Evolutionary conservation across 2,113 vertebrate genomes (phyloP), one percentile per base, ranked within the genome.

Genomic region (Madoqua kirkii): DNA sequence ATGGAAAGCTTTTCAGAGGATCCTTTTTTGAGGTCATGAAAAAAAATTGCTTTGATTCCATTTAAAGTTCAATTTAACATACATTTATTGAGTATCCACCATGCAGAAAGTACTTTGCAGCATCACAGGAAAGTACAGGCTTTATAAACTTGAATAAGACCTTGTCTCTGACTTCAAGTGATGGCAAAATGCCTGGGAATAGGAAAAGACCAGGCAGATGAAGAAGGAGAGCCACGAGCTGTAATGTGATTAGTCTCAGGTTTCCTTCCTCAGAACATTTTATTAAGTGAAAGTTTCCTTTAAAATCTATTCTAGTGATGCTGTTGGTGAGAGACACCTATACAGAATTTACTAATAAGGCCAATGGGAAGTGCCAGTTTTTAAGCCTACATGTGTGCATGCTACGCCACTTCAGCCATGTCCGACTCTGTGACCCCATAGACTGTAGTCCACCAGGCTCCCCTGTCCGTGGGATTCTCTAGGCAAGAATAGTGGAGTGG

Each of bases 21-120:
- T 4, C 2, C 9, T 62, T 57, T 76, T 21, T 33, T 43, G 27
- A 55, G 29, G 23, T 29, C 17, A 23, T 31, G 57, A 45, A 15
- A 29, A 64, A 10, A 11, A 50, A 50, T 17, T 45, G 12, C 11
- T 81, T 27, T 43, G 23, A 14, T 78, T 64, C 31, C 23, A 54
- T 88, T 33, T 40, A 43, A 31, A 25, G 21, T 36, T 62, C 12
- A 5, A n/a, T 50, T 50, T 55, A 93, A 31, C 21, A 36, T 62
- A 55, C 6, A 45, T 1, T 52, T 62, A 52, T 16, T 91, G 21
- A 48, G 7, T 52, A 31, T 48, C 9, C 48, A 23, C 12, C 43
- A n/a, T 19, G 43, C 19, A 76, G 54, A 94, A 85, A 54, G 62
- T 40, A 82, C 57, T 86, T 43, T 94, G n/a, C 43, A 86, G 76